Base-by-base conservation (phyloP, 1,140 invertebrate genomes). In the Steinernema khuongi region DNA sequence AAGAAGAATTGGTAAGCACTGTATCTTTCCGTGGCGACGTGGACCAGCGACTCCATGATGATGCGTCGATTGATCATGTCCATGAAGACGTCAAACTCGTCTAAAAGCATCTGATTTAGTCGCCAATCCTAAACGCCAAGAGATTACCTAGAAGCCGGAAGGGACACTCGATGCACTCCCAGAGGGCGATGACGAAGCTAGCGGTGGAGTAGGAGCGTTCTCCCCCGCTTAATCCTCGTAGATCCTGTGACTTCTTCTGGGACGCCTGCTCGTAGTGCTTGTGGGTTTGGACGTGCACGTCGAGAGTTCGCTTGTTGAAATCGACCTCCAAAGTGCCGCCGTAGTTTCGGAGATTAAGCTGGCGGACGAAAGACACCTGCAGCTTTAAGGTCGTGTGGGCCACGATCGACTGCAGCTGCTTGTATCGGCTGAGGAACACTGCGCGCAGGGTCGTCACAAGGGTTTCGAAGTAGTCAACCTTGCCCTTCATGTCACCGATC, bases 11-110 rank as follows among this genome's bases (percentile, higher is more conserved):
- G 81, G 32, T 77, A 74, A n/a, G 76, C 67, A 1, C 71, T 73
- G 41, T 77, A 77, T 7, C 79, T 73, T 29, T 67, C 50, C 1
- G 81, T 76, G 7, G 77, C 77, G 31, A 74, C 17, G n/a, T 74
- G 32, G 0, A 78, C 76, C 1, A 78, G 60, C 31, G 80, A 41
- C 28, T 84, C 80, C 43, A 79, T 79, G 0, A 68, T 70, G n/a
- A 76, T 50, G 70, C 73, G 76, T 74, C 81, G 74, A 44, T 79
- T 83, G 66, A 82, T 43, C 74, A 77, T 79, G 68, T 83, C 94
- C 92, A 98, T 97, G 85, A 94, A 99, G 0, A 98, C 94, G 86
- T 98, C 96, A 86, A 97, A 97, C 88, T 99, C 96, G 85, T 98
- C 96, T 50, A 22, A 11, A 60, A 7, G 11, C 14, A 26, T 14